phyloP scores from a whole-genome alignment of 1,140 invertebrate species.

The Stegodyphus mimosarum region DNA sequence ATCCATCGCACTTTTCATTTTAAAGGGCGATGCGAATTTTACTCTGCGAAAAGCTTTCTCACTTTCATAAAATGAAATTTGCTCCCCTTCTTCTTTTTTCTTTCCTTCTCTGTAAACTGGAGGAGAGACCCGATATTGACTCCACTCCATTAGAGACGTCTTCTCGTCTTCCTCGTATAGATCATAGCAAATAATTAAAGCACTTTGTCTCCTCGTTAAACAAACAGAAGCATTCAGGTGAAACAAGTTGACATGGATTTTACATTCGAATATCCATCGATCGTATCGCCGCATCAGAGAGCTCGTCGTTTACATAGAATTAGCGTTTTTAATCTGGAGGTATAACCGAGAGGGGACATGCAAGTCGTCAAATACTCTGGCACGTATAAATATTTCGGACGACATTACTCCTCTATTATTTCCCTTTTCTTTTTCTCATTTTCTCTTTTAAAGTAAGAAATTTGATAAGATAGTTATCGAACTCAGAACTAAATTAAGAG shows the following conservation, averaged over 20 bases:
- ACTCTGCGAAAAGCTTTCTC: neutral
- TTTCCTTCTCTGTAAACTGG: too few species aligned
- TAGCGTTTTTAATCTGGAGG: constrained; percentile 52
- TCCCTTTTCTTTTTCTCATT: constrained; percentile 21
- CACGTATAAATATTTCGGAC: constrained; percentile 35
- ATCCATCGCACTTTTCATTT: too few species aligned
- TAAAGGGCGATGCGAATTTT: neutral
- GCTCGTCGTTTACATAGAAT: constrained; percentile 50
- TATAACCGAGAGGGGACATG: constrained; percentile 12
- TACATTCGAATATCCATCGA: constrained; percentile 41
- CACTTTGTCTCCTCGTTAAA: constrained; percentile 49
- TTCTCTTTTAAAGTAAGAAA: constrained; percentile 41
- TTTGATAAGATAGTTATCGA: constrained; percentile 31
- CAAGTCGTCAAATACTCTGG: constrained; percentile 9
- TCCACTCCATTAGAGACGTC: constrained; percentile 28
- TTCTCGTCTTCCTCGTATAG: constrained; percentile 39
- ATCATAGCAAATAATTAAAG: constrained; percentile 54
- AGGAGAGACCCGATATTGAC: constrained; percentile 13
- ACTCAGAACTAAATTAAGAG: constrained; percentile 11
- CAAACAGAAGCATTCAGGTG: constrained; percentile 46
- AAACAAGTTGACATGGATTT: constrained; percentile 55
- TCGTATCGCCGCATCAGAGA: constrained; percentile 2
- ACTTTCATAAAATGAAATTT: neutral
- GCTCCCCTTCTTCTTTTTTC: neutral
- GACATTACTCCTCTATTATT: constrained; percentile 33